phyloP scores from a whole-genome alignment of 2,888 invertebrate species.

The Crocallis elinguaria region DNA sequence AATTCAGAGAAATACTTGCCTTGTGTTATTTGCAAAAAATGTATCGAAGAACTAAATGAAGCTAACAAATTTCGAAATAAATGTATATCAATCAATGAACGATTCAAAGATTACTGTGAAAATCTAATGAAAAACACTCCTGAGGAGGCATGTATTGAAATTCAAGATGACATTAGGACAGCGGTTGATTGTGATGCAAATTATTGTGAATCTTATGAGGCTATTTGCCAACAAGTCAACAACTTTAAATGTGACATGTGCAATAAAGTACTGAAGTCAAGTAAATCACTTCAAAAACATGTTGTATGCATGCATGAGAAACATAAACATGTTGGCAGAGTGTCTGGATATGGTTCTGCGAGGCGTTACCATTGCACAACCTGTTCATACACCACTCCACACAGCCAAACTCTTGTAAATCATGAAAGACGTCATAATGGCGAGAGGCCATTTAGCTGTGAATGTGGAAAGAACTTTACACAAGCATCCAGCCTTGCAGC shows the following conservation, averaged over 20 bases:
- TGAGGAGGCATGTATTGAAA: conserved; percentile 4
- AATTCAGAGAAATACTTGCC: conserved; percentile 54
- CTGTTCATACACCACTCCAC: conserved; percentile 72
- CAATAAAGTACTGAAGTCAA: conserved; percentile 63
- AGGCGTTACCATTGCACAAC: conserved; percentile 72
- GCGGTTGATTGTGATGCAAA: conserved; percentile 20
- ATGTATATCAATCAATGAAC: conserved; percentile 62
- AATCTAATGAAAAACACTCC: conserved; percentile 7
- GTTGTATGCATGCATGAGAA: conserved; percentile 69
- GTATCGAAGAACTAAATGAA: conserved; percentile 57
- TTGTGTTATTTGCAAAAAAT: conserved; percentile 57
- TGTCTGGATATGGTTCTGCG: conserved; percentile 67
- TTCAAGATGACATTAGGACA: conserved; percentile 29
- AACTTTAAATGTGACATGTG: conserved; percentile 55
- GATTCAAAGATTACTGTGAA: conserved; percentile 45
- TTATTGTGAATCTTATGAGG: conserved; percentile 4
- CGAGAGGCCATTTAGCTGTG: conserved; percentile 72
- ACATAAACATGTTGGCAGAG: conserved; percentile 63
- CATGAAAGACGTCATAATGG: conserved; percentile 77
- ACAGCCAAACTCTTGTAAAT: conserved; percentile 77
- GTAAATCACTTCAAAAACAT: conserved; percentile 63
- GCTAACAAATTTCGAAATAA: conserved; percentile 64
- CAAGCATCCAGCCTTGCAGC: conserved; percentile 73
- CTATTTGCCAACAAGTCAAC: not conserved
- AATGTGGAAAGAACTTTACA: conserved; percentile 76